Evolutionary conservation across 2,113 vertebrate species (phyloP), one percentile per base, ranked within the genome.

Genomic region (Oreochromis aureus): DNA sequence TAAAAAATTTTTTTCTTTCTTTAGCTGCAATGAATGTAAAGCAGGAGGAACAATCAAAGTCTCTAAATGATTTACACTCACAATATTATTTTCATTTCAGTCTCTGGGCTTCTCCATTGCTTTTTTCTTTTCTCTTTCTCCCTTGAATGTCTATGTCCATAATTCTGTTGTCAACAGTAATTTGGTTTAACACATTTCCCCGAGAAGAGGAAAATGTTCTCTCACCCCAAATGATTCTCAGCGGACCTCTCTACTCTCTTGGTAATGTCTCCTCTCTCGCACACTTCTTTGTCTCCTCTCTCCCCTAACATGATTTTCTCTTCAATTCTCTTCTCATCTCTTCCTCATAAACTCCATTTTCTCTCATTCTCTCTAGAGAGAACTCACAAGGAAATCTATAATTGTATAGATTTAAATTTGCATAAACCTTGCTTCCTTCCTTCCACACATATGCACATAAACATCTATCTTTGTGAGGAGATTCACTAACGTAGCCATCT

Each of bases 81-180:
- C 81, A 88, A 66, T 91, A 86, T 89, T 5, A 39, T 89, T 89
- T 92, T 92, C 69, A 85, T 91, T 89, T 89, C 63, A n/a, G 18
- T 80, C 83, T 82, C 34, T 56, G 54, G 1, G 48, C 58, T 36
- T 56, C 46, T 71, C 82, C 59, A 0, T 79, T 51, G 39, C 58
- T 82, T 61, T 19, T 36, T 83, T 10, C 69, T 78, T 34, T 18
- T 86, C 85, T 55, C 54, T 32, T 27, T 34, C 8, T 44, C 41
- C 24, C 24, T 27, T 30, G 51, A 80, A 85, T 15, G 66, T 89
- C 81, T 87, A 59, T 19, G 16, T 71, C 78, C 80, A 80, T 90
- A 71, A 92, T 89, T 82, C 90, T 87, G 84, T 90, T 92, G 91
- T 91, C 90, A 59, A 22, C 84, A 87, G 82, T 93, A 91, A 94